Base-by-base conservation (phyloP, 1,140 invertebrate genomes). In the Stegodyphus mimosarum region DNA sequence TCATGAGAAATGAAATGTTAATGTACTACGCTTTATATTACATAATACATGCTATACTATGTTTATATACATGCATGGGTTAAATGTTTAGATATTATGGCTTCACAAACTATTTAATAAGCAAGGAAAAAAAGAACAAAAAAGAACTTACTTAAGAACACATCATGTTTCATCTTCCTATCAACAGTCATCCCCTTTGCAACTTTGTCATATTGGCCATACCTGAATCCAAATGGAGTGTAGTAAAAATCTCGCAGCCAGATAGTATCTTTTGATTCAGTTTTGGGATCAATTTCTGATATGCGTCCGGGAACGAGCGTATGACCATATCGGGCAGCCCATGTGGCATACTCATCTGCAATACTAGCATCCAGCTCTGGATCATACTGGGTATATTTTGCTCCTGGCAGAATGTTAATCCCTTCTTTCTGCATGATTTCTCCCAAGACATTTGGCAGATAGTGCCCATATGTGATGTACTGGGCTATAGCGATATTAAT, bases 141-240 rank as follows among this genome's bases (percentile, higher is more conserved):
- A 91, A 88, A 95, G 91, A 70, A 95, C 94, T 86, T 93, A 91
- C 15, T 95, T 88, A 6, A 95, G 33, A 86, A 86, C 5, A 86
- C 83, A n/a, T 86, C 83, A 9, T 86, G 83, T 11, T 86, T 86
- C 75, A 77, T 78, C 17, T 78, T 86, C 11, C 75, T 70, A n/a
- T 86, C 75, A 4, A 71, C 70, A 6, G 83, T 86, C 83, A 86
- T 86, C 52, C 83, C 83, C 17, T 77, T 77, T 0, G 83, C 83
- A 13, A 76, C 90, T 18, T 87, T 81, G 75, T 89, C 88, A n/a
- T 87, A 81, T 73, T 89, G 87, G 11, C 88, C 88, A 17, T 87
- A 74, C 18, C 88, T 75, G 52, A 89, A 86, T 33, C 63, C 83
- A 66, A 86, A 86, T 2, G 83, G 83, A 10, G 66, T 86, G 55